These are phyloP conservation scores for Gallirallus australis DNA, from an alignment of 2,797 vertebrate genomes.

Conservation along the genomic window DNA sequence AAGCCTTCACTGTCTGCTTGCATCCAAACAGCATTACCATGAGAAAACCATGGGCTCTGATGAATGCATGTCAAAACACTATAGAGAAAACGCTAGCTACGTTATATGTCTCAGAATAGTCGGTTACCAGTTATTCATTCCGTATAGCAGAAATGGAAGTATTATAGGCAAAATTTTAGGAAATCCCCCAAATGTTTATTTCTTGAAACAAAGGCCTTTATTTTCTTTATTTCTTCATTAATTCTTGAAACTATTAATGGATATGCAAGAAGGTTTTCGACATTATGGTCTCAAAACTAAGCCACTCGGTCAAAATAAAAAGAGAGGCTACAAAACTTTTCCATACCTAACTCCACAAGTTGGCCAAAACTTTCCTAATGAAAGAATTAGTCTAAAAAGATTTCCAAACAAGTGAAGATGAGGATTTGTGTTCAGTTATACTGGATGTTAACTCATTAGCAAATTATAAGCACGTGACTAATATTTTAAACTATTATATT, in stretches of 20 bases:
- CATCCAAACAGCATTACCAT: not conserved
- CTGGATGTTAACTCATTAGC: not conserved
- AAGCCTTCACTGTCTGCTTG: not conserved
- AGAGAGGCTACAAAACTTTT: not conserved
- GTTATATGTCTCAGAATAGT: not conserved
- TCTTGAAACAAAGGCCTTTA: not conserved
- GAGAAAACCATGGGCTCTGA: not conserved
- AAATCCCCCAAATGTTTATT: not conserved
- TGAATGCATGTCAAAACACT: not conserved
- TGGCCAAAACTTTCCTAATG: not conserved
- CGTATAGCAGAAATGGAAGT: no score
- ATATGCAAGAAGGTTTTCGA: not conserved
- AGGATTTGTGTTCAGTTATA: not conserved
- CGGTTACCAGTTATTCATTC: not conserved
- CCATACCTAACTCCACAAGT: not conserved
- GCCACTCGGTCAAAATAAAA: not conserved
- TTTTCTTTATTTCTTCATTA: not conserved
- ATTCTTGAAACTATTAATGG: not conserved
- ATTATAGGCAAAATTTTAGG: not conserved
- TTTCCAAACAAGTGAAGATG: not conserved
- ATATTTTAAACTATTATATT: not conserved
- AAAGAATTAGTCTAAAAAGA: not conserved
- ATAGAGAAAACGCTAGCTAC: not conserved
- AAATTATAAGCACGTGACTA: not conserved
- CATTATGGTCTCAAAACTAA: not conserved